Conservation (phyloP, 2,113 vertebrate genomes). For the Tympanuchus pallidicinctus region DNA sequence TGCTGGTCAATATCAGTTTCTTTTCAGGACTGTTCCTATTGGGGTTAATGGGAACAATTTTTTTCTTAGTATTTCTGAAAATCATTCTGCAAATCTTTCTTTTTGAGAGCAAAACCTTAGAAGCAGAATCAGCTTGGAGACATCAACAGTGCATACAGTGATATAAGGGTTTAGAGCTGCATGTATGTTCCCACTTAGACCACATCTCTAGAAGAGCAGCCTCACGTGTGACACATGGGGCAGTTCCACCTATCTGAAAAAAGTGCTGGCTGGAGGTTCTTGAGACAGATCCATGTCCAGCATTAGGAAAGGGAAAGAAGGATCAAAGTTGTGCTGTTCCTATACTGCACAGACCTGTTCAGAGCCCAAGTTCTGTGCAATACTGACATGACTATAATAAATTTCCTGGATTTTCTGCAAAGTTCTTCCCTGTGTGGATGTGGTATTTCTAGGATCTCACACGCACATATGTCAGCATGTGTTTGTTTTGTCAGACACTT, state of each 20-base stretch:
- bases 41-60: neutral
- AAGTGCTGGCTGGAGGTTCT: neutral
- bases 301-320: neutral
- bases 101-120: neutral
- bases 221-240: neutral
- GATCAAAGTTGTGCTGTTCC: neutral
- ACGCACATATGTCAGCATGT: neutral
- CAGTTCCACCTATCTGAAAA: neutral
- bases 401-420: neutral
- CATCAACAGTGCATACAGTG: neutral
- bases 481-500: neutral
- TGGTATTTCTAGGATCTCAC: neutral
- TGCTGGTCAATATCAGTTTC: neutral
- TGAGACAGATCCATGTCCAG: neutral
- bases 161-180: neutral
- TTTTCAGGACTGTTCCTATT: neutral
- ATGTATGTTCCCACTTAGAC: neutral
- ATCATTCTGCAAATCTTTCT: neutral
- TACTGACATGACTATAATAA: neutral
- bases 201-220: neutral
- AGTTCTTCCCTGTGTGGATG: neutral
- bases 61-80: neutral
- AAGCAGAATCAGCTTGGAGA: neutral
- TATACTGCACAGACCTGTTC: neutral
- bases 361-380: neutral